A percentile compares a stretch with the other conserved stretches of the same genome.
Evolutionary conservation across 2,888 invertebrate species (phyloP).

Genomic region (Dyspetes luteomarginatus): DNA sequence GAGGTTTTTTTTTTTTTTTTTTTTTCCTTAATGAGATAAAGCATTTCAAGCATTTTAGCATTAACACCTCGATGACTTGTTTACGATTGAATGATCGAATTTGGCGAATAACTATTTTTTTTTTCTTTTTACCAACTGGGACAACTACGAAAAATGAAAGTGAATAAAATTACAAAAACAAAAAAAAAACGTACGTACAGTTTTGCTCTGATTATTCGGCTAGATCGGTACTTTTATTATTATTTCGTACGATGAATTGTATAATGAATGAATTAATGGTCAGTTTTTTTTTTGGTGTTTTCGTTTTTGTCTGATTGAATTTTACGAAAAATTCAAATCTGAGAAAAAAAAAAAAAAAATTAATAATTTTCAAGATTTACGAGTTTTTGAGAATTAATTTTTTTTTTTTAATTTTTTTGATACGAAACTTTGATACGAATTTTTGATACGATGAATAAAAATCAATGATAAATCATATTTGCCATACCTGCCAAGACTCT

Average conservation of each 20-base stretch:
- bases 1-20: background rate
- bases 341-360: background rate
- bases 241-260: background rate
- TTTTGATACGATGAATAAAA: background rate
- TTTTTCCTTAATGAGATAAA: slow-evolving; percentile 14
- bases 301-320: too few species aligned
- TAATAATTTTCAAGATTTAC: background rate
- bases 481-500: slow-evolving; percentile 93
- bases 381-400: background rate
- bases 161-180: background rate
- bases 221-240: background rate
- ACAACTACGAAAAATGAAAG: background rate
- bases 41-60: slow-evolving; percentile 15
- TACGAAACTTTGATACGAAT: background rate
- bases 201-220: background rate
- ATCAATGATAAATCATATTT: slow-evolving; percentile 49
- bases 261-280: background rate
- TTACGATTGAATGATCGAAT: slow-evolving; percentile 29
- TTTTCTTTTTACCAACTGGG: slow-evolving; percentile 20
- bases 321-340: background rate
- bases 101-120: too few species aligned
- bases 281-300: background rate
- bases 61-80: slow-evolving; percentile 7
- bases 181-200: slow-evolving; percentile 12
- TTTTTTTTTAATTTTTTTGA: too few species aligned